Conservation (phyloP, 2,113 vertebrate genomes). For the Terrapene triunguis region DNA sequence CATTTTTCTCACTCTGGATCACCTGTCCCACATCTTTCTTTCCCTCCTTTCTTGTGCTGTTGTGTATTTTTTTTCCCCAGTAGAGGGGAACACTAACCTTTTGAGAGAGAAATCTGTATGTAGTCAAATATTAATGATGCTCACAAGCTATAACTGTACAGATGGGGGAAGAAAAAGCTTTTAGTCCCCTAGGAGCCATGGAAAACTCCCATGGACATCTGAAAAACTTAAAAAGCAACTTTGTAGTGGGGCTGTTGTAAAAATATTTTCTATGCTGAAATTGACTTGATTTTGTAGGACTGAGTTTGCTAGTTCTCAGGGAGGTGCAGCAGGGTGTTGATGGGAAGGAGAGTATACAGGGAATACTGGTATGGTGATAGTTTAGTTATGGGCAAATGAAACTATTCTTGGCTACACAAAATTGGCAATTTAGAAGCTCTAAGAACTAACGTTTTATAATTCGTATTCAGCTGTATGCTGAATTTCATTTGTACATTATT, state of each 20-base stretch:
- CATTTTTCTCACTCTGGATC: neutral
- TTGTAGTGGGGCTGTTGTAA: neutral
- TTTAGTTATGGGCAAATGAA: neutral
- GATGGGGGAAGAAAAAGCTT: neutral
- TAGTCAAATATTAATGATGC: neutral
- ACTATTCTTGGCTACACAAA: neutral
- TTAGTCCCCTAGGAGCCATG: neutral
- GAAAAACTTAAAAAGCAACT: fast-evolving
- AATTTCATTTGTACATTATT: neutral
- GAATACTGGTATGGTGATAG: neutral
- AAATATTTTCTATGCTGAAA: fast-evolving
- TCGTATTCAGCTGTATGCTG: neutral
- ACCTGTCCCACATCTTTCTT: neutral
- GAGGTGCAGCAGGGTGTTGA: too few relatives aligned
- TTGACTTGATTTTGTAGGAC: neutral
- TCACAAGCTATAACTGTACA: neutral
- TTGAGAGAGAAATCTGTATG: neutral
- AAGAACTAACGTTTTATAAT: neutral
- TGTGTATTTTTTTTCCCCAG: neutral
- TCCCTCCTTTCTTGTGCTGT: neutral
- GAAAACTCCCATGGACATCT: neutral
- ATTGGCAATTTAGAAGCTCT: neutral
- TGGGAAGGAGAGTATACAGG: neutral
- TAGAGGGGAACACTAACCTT: neutral
- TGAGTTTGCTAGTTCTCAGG: neutral